phyloP scores from a whole-genome alignment of 1,140 invertebrate genomes.

The Lepidurus couesii region DNA sequence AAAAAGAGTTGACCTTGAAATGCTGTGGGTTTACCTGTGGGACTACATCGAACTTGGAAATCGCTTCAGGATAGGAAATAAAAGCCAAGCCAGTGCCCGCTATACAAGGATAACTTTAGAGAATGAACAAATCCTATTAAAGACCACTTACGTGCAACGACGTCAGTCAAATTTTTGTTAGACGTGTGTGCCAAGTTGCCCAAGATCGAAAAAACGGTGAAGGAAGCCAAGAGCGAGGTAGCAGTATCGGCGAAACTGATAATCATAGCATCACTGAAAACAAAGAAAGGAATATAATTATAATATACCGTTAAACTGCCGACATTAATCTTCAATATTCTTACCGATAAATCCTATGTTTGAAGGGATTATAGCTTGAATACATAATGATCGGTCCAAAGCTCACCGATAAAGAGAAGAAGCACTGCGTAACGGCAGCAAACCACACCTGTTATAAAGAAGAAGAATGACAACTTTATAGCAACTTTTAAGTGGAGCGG shows the following conservation, averaged over 20 bases:
- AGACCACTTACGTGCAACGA: conserved; percentile 36
- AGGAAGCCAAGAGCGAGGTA: conserved; percentile 51
- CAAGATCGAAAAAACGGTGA: conserved; percentile 51
- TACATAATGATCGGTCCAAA: conserved; percentile 51
- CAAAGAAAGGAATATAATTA: conserved; percentile 33
- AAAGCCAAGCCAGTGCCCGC: conserved; percentile 47
- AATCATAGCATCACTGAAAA: conserved; percentile 48
- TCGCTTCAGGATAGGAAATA: conserved; percentile 51
- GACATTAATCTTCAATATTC: not conserved
- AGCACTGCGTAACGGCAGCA: conserved; percentile 51
- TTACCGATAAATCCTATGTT: conserved; percentile 50
- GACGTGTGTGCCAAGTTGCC: conserved; percentile 45
- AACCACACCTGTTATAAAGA: conserved; percentile 42
- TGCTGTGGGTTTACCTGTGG: conserved; percentile 40
- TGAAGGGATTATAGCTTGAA: conserved; percentile 51
- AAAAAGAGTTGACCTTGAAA: not conserved
- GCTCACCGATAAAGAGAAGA: conserved; percentile 52
- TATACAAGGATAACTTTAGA: not conserved
- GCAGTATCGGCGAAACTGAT: conserved; percentile 51
- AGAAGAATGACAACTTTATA: not conserved
- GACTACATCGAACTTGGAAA: conserved; percentile 47
- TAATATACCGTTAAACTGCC: not conserved
- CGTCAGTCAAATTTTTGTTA: conserved; percentile 40
- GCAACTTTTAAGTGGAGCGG: not conserved
- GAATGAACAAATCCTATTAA: not conserved